Evolutionary conservation across 2,888 invertebrate species (phyloP).

Genomic region (Pocota personata): DNA sequence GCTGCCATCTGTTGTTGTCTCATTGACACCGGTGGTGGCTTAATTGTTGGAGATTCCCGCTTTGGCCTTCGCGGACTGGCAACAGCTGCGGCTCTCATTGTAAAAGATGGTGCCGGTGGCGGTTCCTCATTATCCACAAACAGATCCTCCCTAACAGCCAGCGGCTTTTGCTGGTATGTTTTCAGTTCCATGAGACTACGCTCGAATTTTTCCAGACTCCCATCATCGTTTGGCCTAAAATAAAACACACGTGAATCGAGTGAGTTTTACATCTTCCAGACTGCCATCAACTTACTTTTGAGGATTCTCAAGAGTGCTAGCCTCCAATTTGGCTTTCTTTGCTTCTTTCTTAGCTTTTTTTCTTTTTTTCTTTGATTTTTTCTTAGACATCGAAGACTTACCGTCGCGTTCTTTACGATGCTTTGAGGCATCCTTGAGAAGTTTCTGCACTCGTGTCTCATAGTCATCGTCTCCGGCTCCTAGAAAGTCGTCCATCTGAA

Average conservation of each 20-base stretch:
- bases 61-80: conserved; percentile 26
- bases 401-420: conserved; percentile 87
- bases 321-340: conserved; percentile 88
- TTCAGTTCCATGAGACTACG: conserved; percentile 80
- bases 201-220: conserved; percentile 78
- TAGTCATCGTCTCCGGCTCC: conserved; percentile 93
- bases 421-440: conserved; percentile 91
- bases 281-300: conserved; percentile 84
- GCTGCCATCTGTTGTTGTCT: neutral
- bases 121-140: conserved; percentile 58
- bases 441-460: conserved; percentile 93
- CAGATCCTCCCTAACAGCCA: conserved; percentile 8
- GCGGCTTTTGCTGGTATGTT: conserved; percentile 67
- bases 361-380: conserved; percentile 85
- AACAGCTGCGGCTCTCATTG: neutral
- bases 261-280: neutral
- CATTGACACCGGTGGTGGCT: conserved; percentile 72
- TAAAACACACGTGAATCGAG: conserved; percentile 32
- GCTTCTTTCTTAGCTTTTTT: conserved; percentile 83
- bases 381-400: conserved; percentile 78
- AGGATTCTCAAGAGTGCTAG: conserved; percentile 87
- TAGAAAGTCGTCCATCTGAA: conserved; percentile 88
- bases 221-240: conserved; percentile 85
- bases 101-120: conserved; percentile 71
- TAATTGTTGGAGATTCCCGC: conserved; percentile 76